Evolutionary conservation across 2,113 vertebrate genomes (phyloP).

Genomic region (Pedionomus torquatus): DNA sequence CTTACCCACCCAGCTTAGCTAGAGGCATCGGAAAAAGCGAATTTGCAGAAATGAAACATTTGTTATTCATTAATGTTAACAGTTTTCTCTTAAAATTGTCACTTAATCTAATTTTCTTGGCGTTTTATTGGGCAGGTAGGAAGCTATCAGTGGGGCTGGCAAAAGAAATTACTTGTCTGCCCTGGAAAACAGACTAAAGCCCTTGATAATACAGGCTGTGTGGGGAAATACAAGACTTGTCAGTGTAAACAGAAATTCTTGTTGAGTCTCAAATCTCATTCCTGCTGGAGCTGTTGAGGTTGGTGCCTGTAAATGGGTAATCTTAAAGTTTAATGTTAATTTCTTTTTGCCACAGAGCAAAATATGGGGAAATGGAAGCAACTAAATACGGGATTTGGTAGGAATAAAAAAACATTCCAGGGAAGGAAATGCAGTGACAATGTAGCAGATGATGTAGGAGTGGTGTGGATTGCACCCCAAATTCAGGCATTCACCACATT

Average conservation of each 20-base stretch:
- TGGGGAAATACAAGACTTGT: background rate
- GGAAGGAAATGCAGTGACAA: background rate
- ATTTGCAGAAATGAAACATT: conserved; percentile 6
- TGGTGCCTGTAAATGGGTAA: background rate
- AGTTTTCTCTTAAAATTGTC: background rate
- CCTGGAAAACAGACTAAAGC: background rate
- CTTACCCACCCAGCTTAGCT: background rate
- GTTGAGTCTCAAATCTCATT: background rate
- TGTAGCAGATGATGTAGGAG: background rate
- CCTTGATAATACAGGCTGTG: background rate
- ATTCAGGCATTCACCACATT: background rate
- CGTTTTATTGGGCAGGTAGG: background rate
- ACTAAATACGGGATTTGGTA: background rate
- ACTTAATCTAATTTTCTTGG: background rate
- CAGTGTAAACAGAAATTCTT: background rate
- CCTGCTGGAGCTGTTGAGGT: background rate
- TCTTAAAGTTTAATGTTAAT: background rate
- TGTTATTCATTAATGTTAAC: conserved; percentile 53
- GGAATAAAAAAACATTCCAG: background rate
- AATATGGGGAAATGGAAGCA: accelerated
- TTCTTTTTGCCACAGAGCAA: background rate
- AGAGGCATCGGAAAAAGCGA: conserved; percentile 3
- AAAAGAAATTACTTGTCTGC: background rate
- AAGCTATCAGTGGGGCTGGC: background rate
- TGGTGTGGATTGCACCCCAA: background rate